phyloP scores from a whole-genome alignment of 2,113 vertebrate genomes.

The Rhagologus leucostigma region DNA sequence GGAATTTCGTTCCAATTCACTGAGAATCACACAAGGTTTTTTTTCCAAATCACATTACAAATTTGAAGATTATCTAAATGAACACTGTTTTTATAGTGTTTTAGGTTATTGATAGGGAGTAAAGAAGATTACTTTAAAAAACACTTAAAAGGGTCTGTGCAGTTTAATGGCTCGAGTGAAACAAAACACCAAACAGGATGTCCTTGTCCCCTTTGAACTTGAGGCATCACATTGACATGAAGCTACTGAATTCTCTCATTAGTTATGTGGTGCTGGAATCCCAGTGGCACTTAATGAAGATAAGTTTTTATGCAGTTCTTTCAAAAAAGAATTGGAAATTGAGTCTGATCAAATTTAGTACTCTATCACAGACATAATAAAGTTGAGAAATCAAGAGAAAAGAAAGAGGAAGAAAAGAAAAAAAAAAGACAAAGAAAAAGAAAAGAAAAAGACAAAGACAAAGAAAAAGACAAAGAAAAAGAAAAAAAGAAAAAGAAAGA shows the following conservation, averaged over 20 bases:
- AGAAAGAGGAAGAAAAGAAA: fast-evolving
- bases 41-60: constrained; percentile 7
- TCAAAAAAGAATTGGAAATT: constrained; percentile 45
- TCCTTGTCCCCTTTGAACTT: constrained; percentile 87
- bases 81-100: constrained; percentile 20
- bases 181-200: constrained; percentile 81
- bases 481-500: fast-evolving
- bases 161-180: constrained; percentile 78
- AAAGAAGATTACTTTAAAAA: constrained; percentile 54
- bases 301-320: constrained; percentile 64
- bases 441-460: fast-evolving
- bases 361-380: constrained; percentile 33
- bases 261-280: constrained; percentile 72
- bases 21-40: not conserved
- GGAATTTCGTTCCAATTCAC: not conserved
- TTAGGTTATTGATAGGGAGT: constrained; percentile 26
- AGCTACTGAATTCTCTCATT: constrained; percentile 74
- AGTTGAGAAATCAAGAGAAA: not conserved
- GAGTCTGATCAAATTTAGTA: constrained; percentile 7
- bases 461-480: fast-evolving
- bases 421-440: fast-evolving
- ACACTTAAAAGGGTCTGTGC: constrained; percentile 59
- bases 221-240: constrained; percentile 80
- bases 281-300: constrained; percentile 72
- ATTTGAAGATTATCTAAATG: constrained; percentile 26